These are phyloP conservation scores for Drosophila orena DNA, from an alignment of 1,140 invertebrate species.

Conservation along the genomic window DNA sequence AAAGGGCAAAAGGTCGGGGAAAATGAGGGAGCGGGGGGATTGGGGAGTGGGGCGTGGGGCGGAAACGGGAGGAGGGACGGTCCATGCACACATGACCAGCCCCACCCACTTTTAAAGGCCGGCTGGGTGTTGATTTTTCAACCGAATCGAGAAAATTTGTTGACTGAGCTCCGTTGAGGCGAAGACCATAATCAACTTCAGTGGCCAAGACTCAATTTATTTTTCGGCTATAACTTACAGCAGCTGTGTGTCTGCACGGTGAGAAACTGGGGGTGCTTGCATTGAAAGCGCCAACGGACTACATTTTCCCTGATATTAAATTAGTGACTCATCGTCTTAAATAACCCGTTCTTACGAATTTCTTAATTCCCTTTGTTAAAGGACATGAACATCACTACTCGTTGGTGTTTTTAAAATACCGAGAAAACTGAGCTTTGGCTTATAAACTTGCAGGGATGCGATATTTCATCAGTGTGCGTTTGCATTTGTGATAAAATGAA, in stretches of 20 bases:
- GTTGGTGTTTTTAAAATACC: neutral
- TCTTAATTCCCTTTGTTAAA: neutral
- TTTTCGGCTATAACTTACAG: slow-evolving; percentile 69
- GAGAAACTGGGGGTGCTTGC: neutral
- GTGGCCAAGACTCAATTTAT: slow-evolving; percentile 81
- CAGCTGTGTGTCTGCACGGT: slow-evolving; percentile 42
- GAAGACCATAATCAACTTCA: slow-evolving; percentile 81
- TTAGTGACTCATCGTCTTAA: too few relatives aligned
- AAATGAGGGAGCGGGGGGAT: too few relatives aligned
- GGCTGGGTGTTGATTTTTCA: slow-evolving; percentile 75
- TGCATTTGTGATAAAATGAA: slow-evolving; percentile 63
- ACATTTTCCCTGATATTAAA: neutral
- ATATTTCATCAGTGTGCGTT: slow-evolving; percentile 1
- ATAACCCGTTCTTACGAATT: too few relatives aligned
- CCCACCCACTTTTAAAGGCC: slow-evolving; percentile 1
- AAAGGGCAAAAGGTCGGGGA: slow-evolving; percentile 16
- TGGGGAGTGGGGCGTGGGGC: neutral
- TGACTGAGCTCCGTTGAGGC: slow-evolving; percentile 77
- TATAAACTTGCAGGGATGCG: neutral
- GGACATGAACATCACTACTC: too few relatives aligned
- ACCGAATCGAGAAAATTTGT: slow-evolving; percentile 81
- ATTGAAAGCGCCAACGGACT: too few relatives aligned
- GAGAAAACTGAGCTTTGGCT: neutral
- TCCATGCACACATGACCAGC: slow-evolving; percentile 14
- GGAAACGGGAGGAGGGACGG: slow-evolving; percentile 5